Base-by-base conservation (phyloP, 2,888 invertebrate genomes). In the Itoplectis maculator region DNA sequence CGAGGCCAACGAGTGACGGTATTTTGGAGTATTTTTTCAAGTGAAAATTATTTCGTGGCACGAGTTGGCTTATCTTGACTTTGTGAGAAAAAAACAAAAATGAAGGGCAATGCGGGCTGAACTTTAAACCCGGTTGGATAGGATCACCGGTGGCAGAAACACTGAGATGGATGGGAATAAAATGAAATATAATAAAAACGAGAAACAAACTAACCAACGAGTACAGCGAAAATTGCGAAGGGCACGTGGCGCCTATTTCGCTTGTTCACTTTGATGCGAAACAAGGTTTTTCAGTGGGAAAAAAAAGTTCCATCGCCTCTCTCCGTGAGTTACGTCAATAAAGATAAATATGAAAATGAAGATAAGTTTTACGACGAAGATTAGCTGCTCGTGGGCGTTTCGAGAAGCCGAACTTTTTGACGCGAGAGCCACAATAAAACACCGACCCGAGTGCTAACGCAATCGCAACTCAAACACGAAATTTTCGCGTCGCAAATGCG, bases 261-360 rank as follows among this genome's bases (percentile, higher is more conserved):
- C 2, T 29, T 29, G 29, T 29, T n/a, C 2, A n/a, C n/a, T 47
- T 7, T 9, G 8, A 51, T 18, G 15, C 18, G 49, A 20, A 8
- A 51, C 18, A 20, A 6, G 49, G 7, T 45, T 76, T 65, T 40
- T 59, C 59, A 29, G 3, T 37, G 42, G 6, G 20, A 1, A 51
- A 18, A n/a, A 51, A 51, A 51, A 51, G 9, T 51, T 51, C 20
- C 18, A 9, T 9, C 18, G 9, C 49, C n/a, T 2, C 45, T 51
- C 63, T 61, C 29, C 78, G 51, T 42, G 78, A 78, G 78, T 45
- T n/a, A 9, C 18, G 72, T 40, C 42, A 72, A 45, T 47, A 59
- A 79, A 79, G 65, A 72, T 66, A 65, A 66, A 79, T 66, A 70
- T 40, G 73, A 68, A 59, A 47, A 63, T 70, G 66, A 73, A 49